Evolutionary conservation across 2,888 invertebrate species (phyloP).

Genomic region (Melieria crassipennis): DNA sequence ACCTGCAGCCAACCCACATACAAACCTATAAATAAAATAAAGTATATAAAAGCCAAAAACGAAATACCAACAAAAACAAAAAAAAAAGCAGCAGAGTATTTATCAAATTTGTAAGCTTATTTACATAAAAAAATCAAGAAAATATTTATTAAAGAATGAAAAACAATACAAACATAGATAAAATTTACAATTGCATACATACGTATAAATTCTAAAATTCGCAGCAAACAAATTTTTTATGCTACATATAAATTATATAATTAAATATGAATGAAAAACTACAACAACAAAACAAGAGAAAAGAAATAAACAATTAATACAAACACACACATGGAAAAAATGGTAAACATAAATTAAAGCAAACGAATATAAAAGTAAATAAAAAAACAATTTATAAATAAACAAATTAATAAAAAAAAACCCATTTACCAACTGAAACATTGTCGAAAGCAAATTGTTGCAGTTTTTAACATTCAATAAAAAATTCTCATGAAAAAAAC

Average conservation of each 20-base stretch:
- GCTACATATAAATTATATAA: conserved; percentile 25
- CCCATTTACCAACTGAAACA: too few relatives aligned
- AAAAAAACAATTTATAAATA: conserved; percentile 7
- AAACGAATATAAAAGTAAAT: conserved; percentile 22
- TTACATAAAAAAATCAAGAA: conserved; percentile 29
- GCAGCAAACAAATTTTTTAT: conserved; percentile 17
- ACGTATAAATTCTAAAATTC: conserved; percentile 31
- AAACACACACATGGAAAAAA: conserved; percentile 14
- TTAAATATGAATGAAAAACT: conserved; percentile 19
- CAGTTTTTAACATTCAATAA: conserved; percentile 30
- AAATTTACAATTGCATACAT: conserved; percentile 33
- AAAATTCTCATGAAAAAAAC: conserved; percentile 20
- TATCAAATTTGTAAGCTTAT: conserved; percentile 40
- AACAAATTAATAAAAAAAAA: too few relatives aligned
- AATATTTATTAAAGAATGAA: conserved; percentile 5
- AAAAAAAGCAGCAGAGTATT: conserved; percentile 37
- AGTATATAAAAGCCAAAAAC: conserved; percentile 20
- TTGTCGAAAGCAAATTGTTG: conserved; percentile 35
- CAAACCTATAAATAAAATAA: conserved; percentile 16
- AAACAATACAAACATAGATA: conserved; percentile 24
- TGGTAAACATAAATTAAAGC: conserved; percentile 25
- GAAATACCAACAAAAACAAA: conserved; percentile 17
- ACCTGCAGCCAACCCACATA: not conserved
- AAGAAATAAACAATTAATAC: conserved; percentile 26
- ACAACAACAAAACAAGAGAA: conserved; percentile 28